Conservation (phyloP, 1,140 invertebrate species). For the Daktulosphaira vitifoliae region DNA sequence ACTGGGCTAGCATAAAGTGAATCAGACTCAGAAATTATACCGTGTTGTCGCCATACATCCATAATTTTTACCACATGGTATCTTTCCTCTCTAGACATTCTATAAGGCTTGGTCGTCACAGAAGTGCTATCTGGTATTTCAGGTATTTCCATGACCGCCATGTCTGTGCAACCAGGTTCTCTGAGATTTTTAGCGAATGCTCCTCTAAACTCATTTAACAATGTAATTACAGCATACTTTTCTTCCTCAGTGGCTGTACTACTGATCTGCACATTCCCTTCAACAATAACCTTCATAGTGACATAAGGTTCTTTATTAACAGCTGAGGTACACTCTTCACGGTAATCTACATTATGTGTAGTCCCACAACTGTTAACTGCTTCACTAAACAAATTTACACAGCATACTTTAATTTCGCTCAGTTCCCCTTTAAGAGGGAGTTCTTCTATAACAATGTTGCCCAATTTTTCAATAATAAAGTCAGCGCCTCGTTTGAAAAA, state of each 20-base stretch:
- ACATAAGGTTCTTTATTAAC: background rate
- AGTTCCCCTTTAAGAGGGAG: background rate
- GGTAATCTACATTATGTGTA: too few species aligned
- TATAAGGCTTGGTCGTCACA: background rate
- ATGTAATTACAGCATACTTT: background rate
- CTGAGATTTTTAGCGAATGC: background rate
- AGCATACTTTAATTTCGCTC: too few species aligned
- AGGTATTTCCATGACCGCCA: background rate
- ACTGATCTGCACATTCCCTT: background rate
- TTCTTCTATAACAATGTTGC: background rate
- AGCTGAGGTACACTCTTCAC: background rate
- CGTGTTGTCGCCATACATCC: background rate
- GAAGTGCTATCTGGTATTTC: background rate
- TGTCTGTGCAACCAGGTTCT: background rate
- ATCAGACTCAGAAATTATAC: background rate
- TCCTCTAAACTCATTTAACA: background rate
- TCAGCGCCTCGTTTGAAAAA: background rate
- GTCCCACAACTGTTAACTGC: too few species aligned
- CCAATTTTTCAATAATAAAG: background rate
- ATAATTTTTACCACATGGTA: background rate
- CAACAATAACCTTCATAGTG: too few species aligned
- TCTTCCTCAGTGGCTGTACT: background rate
- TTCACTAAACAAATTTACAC: too few species aligned
- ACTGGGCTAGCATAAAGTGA: conserved; percentile 37
- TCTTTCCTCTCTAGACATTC: background rate